Evolutionary conservation across 2,113 vertebrate species (phyloP).

Genomic region (Peucedramus taeniatus): DNA sequence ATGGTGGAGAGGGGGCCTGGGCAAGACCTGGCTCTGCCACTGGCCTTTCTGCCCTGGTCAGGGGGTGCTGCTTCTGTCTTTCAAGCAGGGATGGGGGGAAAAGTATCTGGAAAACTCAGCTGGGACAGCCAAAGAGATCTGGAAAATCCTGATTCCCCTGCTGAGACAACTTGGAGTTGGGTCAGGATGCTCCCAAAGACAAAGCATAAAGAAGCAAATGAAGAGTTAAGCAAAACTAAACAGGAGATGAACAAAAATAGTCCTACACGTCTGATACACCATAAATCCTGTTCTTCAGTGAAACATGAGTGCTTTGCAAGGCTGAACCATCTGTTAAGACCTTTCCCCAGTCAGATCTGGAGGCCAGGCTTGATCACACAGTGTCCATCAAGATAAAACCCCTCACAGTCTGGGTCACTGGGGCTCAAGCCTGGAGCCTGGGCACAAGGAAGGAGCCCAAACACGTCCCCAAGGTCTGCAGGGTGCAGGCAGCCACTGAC

Average conservation of each 20-base stretch:
- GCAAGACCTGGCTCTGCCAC: background rate
- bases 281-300: background rate
- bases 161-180: background rate
- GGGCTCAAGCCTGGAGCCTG: background rate
- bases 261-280: accelerated
- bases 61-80: background rate
- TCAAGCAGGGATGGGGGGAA: accelerated
- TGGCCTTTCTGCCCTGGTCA: background rate
- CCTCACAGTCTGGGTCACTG: background rate
- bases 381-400: background rate
- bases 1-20: background rate
- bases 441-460: background rate
- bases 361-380: background rate
- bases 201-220: background rate
- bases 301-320: background rate
- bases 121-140: background rate
- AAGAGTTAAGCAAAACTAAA: background rate
- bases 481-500: background rate
- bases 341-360: background rate
- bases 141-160: background rate
- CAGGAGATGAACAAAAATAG: background rate
- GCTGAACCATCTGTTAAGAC: background rate
- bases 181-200: background rate
- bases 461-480: background rate
- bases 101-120: background rate